Evolutionary conservation across 2,113 vertebrate species (phyloP).

Genomic region (Syrmaticus mikado): DNA sequence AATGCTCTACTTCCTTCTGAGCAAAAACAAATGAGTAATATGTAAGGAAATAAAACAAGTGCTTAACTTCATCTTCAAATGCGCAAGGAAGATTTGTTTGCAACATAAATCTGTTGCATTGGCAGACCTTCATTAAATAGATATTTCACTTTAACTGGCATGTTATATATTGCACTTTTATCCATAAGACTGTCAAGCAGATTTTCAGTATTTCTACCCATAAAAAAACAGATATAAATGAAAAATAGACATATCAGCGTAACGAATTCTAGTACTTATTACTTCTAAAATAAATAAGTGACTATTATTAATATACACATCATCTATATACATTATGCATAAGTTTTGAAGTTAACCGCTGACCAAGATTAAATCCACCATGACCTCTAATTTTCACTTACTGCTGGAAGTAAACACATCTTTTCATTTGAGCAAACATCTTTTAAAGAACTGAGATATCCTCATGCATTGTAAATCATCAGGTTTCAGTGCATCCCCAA

Average conservation of each 20-base stretch:
- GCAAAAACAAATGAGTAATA: background rate
- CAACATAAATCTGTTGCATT: constrained; percentile 16
- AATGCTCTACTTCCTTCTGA: background rate
- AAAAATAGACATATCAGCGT: background rate
- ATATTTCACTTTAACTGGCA: background rate
- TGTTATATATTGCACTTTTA: constrained; percentile 2
- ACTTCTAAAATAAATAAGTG: constrained; percentile 7
- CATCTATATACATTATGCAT: background rate
- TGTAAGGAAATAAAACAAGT: background rate
- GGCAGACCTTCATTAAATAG: background rate
- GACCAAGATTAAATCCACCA: background rate
- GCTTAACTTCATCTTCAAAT: background rate
- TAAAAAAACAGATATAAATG: background rate
- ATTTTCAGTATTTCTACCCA: constrained; percentile 17
- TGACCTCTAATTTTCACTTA: background rate
- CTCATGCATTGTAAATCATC: background rate
- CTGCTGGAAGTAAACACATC: background rate
- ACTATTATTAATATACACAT: background rate
- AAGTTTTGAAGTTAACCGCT: background rate
- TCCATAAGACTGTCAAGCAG: background rate
- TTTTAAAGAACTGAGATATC: background rate
- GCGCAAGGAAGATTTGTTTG: constrained; percentile 32
- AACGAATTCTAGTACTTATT: background rate
- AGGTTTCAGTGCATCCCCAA: background rate
- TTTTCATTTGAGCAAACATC: background rate